Evolutionary conservation across 2,888 invertebrate species (phyloP).

Genomic region (Athripsodes cinereus): DNA sequence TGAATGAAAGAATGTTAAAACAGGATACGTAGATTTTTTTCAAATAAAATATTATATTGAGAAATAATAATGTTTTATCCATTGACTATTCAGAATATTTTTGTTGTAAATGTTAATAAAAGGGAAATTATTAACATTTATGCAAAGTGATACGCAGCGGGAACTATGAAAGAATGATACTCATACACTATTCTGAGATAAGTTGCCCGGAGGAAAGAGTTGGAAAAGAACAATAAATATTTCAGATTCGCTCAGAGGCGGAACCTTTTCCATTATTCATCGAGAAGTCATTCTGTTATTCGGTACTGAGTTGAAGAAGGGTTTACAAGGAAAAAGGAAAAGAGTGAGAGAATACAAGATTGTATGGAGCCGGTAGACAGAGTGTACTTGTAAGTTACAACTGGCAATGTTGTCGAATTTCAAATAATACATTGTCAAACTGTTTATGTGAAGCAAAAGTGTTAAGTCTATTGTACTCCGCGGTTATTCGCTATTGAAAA

Average conservation of each 20-base stretch:
- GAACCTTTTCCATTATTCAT: conserved; percentile 26
- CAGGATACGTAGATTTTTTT: too few species aligned
- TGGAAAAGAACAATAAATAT: conserved; percentile 25
- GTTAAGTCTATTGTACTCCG: background rate
- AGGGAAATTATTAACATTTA: background rate
- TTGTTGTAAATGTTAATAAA: background rate
- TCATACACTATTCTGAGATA: background rate
- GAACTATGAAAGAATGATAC: conserved; percentile 6
- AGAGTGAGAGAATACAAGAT: background rate
- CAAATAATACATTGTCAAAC: background rate
- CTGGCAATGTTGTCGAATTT: background rate
- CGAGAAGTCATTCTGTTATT: conserved; percentile 15
- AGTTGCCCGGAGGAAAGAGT: background rate
- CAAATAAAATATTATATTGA: too few species aligned
- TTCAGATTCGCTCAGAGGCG: conserved; percentile 26
- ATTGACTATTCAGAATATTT: too few species aligned
- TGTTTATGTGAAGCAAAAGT: background rate
- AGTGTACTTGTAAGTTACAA: too few species aligned
- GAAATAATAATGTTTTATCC: too few species aligned
- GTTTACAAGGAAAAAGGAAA: background rate
- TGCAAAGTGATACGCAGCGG: background rate
- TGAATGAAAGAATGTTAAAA: too few species aligned
- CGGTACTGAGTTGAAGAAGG: background rate
- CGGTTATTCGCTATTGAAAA: background rate
- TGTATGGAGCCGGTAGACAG: too few species aligned